Evolutionary conservation across 2,888 invertebrate species (phyloP).

Genomic region (Criorhina ranunculi): DNA sequence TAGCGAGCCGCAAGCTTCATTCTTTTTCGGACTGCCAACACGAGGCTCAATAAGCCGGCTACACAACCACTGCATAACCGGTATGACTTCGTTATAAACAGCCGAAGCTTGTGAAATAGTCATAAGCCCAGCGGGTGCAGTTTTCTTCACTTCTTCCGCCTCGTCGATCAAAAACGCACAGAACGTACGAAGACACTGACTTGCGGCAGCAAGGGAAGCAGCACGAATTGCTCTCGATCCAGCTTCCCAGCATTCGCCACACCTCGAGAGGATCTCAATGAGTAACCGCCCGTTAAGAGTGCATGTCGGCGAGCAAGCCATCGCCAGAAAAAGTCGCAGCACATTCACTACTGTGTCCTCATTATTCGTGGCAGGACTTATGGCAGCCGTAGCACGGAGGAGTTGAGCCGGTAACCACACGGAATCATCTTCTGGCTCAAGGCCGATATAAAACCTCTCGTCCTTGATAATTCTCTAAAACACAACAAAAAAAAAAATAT

Average conservation of each 20-base stretch:
- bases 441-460: constrained; percentile 95
- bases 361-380: constrained; percentile 86
- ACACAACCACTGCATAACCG: constrained; percentile 94
- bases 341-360: constrained; percentile 93
- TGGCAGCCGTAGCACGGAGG: constrained; percentile 90
- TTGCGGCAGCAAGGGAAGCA: constrained; percentile 95
- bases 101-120: constrained; percentile 88
- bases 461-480: constrained; percentile 94
- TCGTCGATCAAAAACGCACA: constrained; percentile 90
- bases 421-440: constrained; percentile 96
- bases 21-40: constrained; percentile 83
- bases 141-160: constrained; percentile 86
- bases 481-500: background rate
- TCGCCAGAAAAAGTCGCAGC: constrained; percentile 91
- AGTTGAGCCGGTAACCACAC: constrained; percentile 97
- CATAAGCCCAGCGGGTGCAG: constrained; percentile 86
- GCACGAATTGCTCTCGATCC: constrained; percentile 93
- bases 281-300: constrained; percentile 95
- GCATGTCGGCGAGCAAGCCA: constrained; percentile 95
- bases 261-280: constrained; percentile 93
- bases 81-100: constrained; percentile 95
- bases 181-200: constrained; percentile 94
- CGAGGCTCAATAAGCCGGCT: constrained; percentile 93
- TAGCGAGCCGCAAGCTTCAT: constrained; percentile 85
- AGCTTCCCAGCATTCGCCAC: constrained; percentile 92